Percentiles rank a stretch among this genome's conserved stretches.
These are phyloP conservation scores for Glaucidium brasilianum DNA, from an alignment of 2,113 vertebrate genomes.

Conservation along the genomic window DNA sequence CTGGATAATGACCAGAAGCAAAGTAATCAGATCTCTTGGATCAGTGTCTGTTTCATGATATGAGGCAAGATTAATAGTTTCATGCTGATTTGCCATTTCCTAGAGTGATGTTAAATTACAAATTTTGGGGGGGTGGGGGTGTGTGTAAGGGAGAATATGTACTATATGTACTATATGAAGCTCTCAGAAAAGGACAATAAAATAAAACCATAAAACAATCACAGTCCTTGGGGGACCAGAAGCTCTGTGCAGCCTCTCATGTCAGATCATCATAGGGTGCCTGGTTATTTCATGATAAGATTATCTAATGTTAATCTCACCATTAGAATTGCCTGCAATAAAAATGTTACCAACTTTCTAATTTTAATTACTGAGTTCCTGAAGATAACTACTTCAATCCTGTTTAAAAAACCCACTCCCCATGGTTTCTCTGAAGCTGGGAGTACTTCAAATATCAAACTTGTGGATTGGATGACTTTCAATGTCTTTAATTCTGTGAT, in stretches of 20 bases:
- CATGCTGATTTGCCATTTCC: conserved; percentile 63
- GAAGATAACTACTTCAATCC: conserved; percentile 42
- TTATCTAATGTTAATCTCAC: conserved; percentile 53
- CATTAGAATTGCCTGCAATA: conserved; percentile 20
- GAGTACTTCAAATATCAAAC: neutral
- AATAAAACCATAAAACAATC: conserved; percentile 56
- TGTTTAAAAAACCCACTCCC: neutral
- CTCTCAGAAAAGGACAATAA: conserved; percentile 50
- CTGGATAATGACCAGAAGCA: conserved; percentile 28
- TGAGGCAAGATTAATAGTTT: conserved; percentile 55
- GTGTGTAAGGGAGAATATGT: too few species aligned
- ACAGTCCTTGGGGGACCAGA: neutral
- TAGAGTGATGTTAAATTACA: conserved; percentile 50
- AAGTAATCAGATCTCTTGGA: conserved; percentile 51
- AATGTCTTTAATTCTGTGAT: neutral
- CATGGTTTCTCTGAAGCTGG: conserved; percentile 20
- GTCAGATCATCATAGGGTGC: conserved; percentile 45
- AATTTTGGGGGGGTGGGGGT: neutral
- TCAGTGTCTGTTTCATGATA: conserved; percentile 49
- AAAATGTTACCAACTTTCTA: conserved; percentile 29
- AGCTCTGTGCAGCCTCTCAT: conserved; percentile 31
- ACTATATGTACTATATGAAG: neutral
- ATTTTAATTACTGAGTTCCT: conserved; percentile 50
- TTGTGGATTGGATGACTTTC: neutral
- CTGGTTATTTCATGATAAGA: conserved; percentile 55